Evolutionary conservation across 2,888 invertebrate genomes (phyloP).

Genomic region (Eilema caniola): DNA sequence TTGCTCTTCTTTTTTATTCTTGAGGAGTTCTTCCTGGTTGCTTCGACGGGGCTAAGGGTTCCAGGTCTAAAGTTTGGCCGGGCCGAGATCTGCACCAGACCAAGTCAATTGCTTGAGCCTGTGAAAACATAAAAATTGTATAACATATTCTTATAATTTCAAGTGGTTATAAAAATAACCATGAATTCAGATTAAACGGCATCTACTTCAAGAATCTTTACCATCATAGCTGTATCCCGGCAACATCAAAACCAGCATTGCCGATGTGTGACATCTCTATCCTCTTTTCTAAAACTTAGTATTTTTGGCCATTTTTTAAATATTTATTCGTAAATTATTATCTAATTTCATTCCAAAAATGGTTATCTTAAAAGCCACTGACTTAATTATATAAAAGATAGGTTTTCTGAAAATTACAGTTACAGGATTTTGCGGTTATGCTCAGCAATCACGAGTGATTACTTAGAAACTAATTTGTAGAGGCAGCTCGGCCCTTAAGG

Average conservation of each 20-base stretch:
- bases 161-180: too few relatives aligned
- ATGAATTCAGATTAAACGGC: too few relatives aligned
- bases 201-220: too few relatives aligned
- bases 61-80: too few relatives aligned
- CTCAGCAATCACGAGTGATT: slow-evolving; percentile 57
- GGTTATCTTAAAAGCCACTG: not conserved
- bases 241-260: too few relatives aligned
- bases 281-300: too few relatives aligned
- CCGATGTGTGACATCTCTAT: too few relatives aligned
- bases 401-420: slow-evolving; percentile 31
- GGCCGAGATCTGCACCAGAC: not conserved
- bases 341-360: not conserved
- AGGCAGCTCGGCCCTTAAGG: slow-evolving; percentile 24
- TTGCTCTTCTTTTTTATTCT: not conserved
- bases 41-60: too few relatives aligned
- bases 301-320: too few relatives aligned
- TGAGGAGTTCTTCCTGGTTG: not conserved
- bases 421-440: slow-evolving; percentile 50
- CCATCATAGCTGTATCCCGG: too few relatives aligned
- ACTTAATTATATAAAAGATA: slow-evolving; percentile 33
- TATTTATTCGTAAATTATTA: too few relatives aligned
- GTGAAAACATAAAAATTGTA: not conserved
- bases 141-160: not conserved
- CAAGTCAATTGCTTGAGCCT: not conserved
- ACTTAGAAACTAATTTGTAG: slow-evolving; percentile 65